These are phyloP conservation scores for Diarsia rubi DNA, from an alignment of 2,888 invertebrate species.

Conservation along the genomic window DNA sequence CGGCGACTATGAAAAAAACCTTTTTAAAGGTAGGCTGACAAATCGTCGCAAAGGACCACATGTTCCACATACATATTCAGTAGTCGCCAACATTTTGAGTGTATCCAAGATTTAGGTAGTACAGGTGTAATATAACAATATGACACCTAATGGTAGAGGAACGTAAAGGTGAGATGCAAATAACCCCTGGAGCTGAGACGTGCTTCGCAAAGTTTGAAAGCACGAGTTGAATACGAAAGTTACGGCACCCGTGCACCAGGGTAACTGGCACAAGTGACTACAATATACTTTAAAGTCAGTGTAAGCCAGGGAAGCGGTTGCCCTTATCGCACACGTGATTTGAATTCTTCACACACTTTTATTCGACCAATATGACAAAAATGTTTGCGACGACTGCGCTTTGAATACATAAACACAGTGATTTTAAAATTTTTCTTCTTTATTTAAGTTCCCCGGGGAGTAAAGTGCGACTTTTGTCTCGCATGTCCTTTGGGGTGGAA, in stretches of 20 bases:
- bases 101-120: slow-evolving; percentile 58
- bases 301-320: slow-evolving; percentile 82
- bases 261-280: slow-evolving; percentile 80
- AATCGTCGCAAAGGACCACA: slow-evolving; percentile 11
- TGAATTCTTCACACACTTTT: slow-evolving; percentile 80
- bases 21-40: slow-evolving; percentile 2
- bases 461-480: slow-evolving; percentile 46
- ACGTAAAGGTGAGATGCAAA: slow-evolving; percentile 85
- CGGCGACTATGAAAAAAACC: slow-evolving; percentile 1
- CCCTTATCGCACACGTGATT: slow-evolving; percentile 86
- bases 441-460: slow-evolving; percentile 47
- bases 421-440: slow-evolving; percentile 64
- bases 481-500: slow-evolving; percentile 38
- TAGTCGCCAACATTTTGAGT: slow-evolving; percentile 57
- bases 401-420: slow-evolving; percentile 80
- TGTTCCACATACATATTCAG: slow-evolving; percentile 43
- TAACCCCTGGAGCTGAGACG: slow-evolving; percentile 82
- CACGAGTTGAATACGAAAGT: slow-evolving; percentile 83
- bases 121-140: slow-evolving; percentile 80
- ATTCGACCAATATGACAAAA: slow-evolving; percentile 85
- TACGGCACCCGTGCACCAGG: slow-evolving; percentile 72
- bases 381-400: slow-evolving; percentile 83
- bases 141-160: slow-evolving; percentile 81
- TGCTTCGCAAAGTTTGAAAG: slow-evolving; percentile 81
- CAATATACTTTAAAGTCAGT: slow-evolving; percentile 84